Evolutionary conservation across 2,888 invertebrate species (phyloP), one percentile per base, ranked within the genome.

Genomic region (Scrobipalpa atriplicella): DNA sequence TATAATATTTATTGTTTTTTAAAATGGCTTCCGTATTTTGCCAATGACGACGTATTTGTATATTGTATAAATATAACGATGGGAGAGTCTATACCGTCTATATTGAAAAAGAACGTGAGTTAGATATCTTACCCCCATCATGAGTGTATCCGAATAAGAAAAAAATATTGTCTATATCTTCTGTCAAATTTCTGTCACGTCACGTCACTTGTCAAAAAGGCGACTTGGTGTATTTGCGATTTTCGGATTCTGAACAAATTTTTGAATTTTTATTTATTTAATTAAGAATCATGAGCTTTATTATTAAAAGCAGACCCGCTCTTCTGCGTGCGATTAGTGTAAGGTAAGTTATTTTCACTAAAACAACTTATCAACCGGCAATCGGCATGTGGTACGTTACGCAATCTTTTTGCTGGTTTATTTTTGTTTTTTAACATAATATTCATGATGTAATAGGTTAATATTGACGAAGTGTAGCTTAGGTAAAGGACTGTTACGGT

Each of bases 251-350:
- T 29, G 36, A 47, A 36, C 36, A 19, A 29, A 2, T 56, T 56
- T 56, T 13, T n/a, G 36, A 56, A 29, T 56, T 56, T 56, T 36
- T 29, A 21, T 29, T 43, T 13, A 62, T n/a, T 19, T 43, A 3
- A 43, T 9, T 61, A 61, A 10, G 51, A 81, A 84, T 76, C 75
- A 92, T 92, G 92, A 90, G 80, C 75, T 82, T 85, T 70, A 74
- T 89, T 72, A 72, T 79, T 60, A 84, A 77, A 75, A 78, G 81
- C 62, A 85, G 87, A 68, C 77, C 75, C 58, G 78, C 84, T 19
- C 64, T 89, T 19, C 75, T 85, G 62, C 86, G 87, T 58, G 82
- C 84, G 66, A 72, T 78, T 68, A 86, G 79, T 76, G 79, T 83
- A 71, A 90, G 90, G 91, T 92, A 76, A 84, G 86, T 67, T 66